These are phyloP conservation scores for Drosophila sp. DNA, from an alignment of 1,140 invertebrate species.

Conservation along the genomic window DNA sequence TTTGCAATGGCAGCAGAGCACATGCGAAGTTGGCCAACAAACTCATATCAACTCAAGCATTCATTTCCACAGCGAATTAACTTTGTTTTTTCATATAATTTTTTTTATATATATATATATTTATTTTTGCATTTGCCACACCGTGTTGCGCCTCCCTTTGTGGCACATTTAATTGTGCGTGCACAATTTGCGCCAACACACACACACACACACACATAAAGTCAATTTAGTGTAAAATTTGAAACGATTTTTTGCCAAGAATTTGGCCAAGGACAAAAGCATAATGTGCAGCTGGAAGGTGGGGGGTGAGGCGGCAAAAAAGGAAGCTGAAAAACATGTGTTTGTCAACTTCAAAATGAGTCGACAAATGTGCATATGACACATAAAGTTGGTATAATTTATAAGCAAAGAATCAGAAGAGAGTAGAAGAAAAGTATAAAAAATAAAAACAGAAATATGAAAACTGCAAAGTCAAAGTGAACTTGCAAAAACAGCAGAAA, in stretches of 20 bases:
- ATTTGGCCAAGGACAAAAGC: slow-evolving; percentile 38
- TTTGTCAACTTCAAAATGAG: slow-evolving; percentile 42
- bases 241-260: slow-evolving; percentile 38
- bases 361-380: slow-evolving; percentile 60
- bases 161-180: slow-evolving; percentile 73
- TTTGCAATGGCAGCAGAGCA: slow-evolving; percentile 25
- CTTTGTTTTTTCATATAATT: slow-evolving; percentile 10
- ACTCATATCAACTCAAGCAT: slow-evolving; percentile 17
- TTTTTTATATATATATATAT: slow-evolving; percentile 11
- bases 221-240: slow-evolving; percentile 82
- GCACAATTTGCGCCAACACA: slow-evolving; percentile 61
- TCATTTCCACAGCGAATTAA: slow-evolving; percentile 47
- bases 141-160: slow-evolving; percentile 20
- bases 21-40: slow-evolving; percentile 21
- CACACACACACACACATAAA: slow-evolving; percentile 40
- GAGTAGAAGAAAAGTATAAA: slow-evolving; percentile 1
- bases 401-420: slow-evolving; percentile 17
- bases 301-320: neutral
- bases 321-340: slow-evolving; percentile 50
- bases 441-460: neutral
- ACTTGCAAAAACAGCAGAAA: slow-evolving; percentile 34
- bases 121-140: slow-evolving; percentile 27
- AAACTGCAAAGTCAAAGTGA: slow-evolving; percentile 39
- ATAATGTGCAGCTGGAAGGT: slow-evolving; percentile 11
- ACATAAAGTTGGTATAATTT: slow-evolving; percentile 58